Evolutionary conservation across 2,113 vertebrate genomes (phyloP).

Genomic region (Lipotes vexillifer): DNA sequence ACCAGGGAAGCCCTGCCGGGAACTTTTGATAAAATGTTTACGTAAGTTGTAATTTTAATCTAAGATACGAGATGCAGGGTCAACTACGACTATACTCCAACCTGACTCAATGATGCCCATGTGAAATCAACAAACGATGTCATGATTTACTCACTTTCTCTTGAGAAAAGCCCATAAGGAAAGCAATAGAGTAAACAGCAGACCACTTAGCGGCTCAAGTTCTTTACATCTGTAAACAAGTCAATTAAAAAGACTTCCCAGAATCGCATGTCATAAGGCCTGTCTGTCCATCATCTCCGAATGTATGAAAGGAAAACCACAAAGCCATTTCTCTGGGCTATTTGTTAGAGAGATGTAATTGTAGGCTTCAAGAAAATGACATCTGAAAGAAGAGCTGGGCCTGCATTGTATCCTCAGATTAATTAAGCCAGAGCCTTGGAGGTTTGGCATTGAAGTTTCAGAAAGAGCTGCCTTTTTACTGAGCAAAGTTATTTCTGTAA

Average conservation of each 20-base stretch:
- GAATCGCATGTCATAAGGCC: constrained; percentile 60
- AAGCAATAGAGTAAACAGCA: constrained; percentile 43
- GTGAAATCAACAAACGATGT: not conserved
- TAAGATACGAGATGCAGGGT: not conserved
- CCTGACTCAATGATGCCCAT: constrained; percentile 56
- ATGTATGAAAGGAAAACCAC: constrained; percentile 53
- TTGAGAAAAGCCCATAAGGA: constrained; percentile 46
- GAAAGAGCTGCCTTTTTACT: not conserved
- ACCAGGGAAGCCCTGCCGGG: not conserved
- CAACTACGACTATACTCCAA: not conserved
- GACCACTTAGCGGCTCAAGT: constrained; percentile 53
- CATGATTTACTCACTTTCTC: constrained; percentile 49
- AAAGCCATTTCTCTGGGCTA: not conserved
- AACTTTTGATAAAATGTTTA: not conserved
- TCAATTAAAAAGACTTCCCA: constrained; percentile 76
- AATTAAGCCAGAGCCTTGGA: not conserved
- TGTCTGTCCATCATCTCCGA: constrained; percentile 38
- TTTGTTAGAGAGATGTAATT: not conserved
- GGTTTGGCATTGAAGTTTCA: not conserved
- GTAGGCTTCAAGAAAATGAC: constrained; percentile 3
- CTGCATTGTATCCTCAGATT: not conserved
- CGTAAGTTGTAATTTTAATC: constrained; percentile 37
- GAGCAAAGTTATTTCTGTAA: not conserved
- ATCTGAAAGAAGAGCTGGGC: not conserved
- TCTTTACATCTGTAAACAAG: constrained; percentile 63